Base-by-base conservation (phyloP, 1,140 invertebrate genomes). In the Acyrthosiphon pisum region DNA sequence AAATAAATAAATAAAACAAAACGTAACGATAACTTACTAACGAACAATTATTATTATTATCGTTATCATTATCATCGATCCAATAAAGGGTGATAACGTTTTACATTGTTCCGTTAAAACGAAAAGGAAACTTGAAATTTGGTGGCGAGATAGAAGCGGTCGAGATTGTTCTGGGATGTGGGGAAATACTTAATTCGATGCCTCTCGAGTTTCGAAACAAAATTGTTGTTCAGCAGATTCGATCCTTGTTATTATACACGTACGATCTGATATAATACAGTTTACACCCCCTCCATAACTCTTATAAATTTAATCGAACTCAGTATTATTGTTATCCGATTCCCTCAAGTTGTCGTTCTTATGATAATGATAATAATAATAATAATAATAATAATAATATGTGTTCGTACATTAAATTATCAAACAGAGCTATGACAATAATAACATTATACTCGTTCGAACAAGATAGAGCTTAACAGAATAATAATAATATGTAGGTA, bases 161-260 rank as follows among this genome's bases (percentile, higher is more conserved):
- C 8, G 22, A 83, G 81, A 37, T 41, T 83, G 81, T 83, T 83
- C 41, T 37, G 81, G 76, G 81, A 41, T 41, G n/a, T 37, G 7
- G 81, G 81, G 20, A 83, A 83, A 41, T 83, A 37, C n/a, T 37
- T 83, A 83, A 83, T 83, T 83, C 81, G 81, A 83, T 83, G 41
- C 20, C 41, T 46, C 41, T 86, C 41, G 41, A 86, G 83, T 86
- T 26, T 44, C 22, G 41, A 26, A 86, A 86, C 83, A 44, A 44
- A 86, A 76, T 76, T 86, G 41, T 41, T 86, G 81, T 83, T 46
- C 11, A 76, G 60, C 23, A 44, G 37, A 86, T 86, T 86, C 83
- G 37, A 44, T 26, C 11, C 41, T 4, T 44, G 83, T 37, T 83
- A 83, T 86, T 86, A 86, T 86, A 86, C 41, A 86, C 41, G 41